Conservation (phyloP, 2,888 invertebrate species). For the Luperina testacea region DNA sequence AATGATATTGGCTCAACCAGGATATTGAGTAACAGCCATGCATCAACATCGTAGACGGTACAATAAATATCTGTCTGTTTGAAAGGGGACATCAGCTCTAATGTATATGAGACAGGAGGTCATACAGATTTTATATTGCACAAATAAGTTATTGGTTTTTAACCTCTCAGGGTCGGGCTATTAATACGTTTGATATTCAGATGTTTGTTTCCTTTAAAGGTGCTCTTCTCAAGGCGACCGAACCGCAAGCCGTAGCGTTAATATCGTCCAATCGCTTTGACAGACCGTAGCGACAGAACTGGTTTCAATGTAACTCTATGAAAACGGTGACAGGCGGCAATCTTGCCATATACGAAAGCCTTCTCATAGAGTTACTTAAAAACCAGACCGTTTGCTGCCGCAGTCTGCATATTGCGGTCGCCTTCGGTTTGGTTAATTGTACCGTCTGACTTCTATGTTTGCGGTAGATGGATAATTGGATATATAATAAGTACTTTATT, state of each 20-base stretch:
- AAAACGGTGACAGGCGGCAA: neutral
- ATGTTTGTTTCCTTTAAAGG: neutral
- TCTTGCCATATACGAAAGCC: neutral
- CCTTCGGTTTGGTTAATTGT: neutral
- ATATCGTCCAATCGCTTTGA: neutral
- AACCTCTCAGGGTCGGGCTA: no score
- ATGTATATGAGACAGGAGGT: neutral
- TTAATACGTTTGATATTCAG: neutral
- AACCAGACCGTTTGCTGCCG: neutral
- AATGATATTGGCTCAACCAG: conserved; percentile 17
- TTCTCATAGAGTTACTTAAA: neutral
- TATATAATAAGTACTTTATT: no score
- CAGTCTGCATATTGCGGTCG: neutral
- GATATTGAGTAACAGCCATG: conserved; percentile 12
- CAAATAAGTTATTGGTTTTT: conserved; percentile 1
- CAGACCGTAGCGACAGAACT: neutral
- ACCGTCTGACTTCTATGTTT: neutral
- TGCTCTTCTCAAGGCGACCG: neutral
- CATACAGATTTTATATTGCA: neutral
- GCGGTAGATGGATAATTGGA: neutral
- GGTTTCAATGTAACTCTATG: neutral
- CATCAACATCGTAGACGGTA: conserved; percentile 21
- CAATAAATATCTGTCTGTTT: conserved; percentile 2
- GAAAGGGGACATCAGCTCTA: conserved; percentile 10
- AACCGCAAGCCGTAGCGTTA: neutral